Conservation (phyloP, 1,140 invertebrate species). For the Popillia japonica region DNA sequence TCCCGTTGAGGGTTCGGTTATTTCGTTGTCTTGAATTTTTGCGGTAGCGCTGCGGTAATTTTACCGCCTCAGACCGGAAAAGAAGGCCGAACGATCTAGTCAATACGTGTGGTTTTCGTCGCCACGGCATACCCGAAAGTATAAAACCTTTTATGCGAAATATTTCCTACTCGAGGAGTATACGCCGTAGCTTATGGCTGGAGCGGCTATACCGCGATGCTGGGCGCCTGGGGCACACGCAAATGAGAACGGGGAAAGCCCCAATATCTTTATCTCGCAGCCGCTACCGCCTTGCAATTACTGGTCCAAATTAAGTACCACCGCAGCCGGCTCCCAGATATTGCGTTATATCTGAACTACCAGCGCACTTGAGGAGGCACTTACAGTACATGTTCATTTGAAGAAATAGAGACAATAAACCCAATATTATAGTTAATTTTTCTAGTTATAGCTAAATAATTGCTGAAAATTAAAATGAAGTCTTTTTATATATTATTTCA, state of each 20-base stretch:
- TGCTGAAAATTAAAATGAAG: too few relatives aligned
- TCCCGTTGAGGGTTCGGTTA: neutral
- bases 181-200: neutral
- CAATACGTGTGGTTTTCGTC: constrained; percentile 30
- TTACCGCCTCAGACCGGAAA: neutral
- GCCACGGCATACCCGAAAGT: neutral
- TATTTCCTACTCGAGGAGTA: neutral
- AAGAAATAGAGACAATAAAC: constrained; percentile 23
- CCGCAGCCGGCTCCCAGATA: constrained; percentile 43
- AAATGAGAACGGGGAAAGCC: constrained; percentile 41
- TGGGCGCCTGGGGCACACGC: constrained; percentile 36
- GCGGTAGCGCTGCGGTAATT: constrained; percentile 22
- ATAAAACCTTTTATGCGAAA: constrained; percentile 25
- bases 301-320: constrained; percentile 42
- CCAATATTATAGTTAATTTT: neutral
- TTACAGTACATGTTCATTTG: constrained; percentile 26
- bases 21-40: constrained; percentile 31
- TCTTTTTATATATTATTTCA: too few relatives aligned
- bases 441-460: too few relatives aligned
- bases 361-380: neutral
- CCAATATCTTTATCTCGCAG: constrained; percentile 43
- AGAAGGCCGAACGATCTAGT: constrained; percentile 1
- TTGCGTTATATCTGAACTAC: constrained; percentile 36
- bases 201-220: neutral
- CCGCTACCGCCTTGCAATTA: constrained; percentile 43